A percentile compares a stretch with the other conserved stretches of the same genome.
Evolutionary conservation across 2,888 invertebrate genomes (phyloP).

Genomic region (Perithous albicinctus): DNA sequence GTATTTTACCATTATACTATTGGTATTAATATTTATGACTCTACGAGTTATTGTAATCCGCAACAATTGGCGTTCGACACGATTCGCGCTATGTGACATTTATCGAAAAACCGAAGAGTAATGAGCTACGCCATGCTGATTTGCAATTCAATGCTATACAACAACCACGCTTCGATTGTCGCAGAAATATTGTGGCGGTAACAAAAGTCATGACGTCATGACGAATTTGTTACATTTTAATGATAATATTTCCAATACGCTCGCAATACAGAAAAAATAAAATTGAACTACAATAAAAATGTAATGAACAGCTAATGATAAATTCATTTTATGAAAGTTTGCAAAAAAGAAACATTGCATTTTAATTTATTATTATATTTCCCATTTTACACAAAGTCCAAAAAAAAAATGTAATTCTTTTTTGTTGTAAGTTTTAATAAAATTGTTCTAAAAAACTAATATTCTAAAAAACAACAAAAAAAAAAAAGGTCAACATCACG

Average conservation of each 20-base stretch:
- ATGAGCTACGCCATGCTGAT: conserved; percentile 43
- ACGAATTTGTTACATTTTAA: background rate
- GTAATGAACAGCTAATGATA: background rate
- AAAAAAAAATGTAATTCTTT: too few relatives aligned
- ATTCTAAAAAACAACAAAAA: too few relatives aligned
- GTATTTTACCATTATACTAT: conserved; percentile 1
- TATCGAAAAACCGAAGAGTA: conserved; percentile 48
- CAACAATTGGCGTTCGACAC: conserved; percentile 50
- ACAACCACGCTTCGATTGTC: conserved; percentile 47
- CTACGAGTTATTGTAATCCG: conserved; percentile 42
- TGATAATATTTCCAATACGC: background rate
- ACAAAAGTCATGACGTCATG: background rate
- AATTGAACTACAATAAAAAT: background rate
- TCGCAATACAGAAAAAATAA: background rate
- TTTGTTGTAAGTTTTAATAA: too few relatives aligned
- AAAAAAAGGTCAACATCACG: too few relatives aligned
- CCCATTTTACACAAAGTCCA: too few relatives aligned
- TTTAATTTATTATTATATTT: too few relatives aligned
- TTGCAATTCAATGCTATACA: conserved; percentile 63
- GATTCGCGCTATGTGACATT: conserved; percentile 30
- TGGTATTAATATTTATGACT: conserved; percentile 12
- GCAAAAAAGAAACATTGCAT: background rate
- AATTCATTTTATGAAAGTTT: background rate
- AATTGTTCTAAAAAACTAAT: too few relatives aligned
- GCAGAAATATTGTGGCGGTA: conserved; percentile 10